These are phyloP conservation scores for Oophaga sylvatica DNA, from an alignment of 2,797 vertebrate species.

Conservation along the genomic window DNA sequence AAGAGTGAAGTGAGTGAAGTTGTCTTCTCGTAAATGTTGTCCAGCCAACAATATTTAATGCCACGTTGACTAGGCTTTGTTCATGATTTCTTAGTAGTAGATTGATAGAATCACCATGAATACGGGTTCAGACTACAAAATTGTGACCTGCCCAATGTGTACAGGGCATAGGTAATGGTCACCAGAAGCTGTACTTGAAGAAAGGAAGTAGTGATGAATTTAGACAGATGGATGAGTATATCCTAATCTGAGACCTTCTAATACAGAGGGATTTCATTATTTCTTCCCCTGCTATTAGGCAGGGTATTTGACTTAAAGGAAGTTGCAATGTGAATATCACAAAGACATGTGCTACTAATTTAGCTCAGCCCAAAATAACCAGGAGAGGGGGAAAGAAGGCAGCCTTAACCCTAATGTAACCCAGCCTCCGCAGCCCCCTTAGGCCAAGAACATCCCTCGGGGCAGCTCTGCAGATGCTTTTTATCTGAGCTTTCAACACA, in stretches of 20 bases:
- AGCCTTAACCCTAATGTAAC: constrained; percentile 61
- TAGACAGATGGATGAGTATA: constrained; percentile 39
- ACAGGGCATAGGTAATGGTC: constrained; percentile 8
- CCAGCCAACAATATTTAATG: not conserved
- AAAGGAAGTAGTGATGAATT: constrained; percentile 31
- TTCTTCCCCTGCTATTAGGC: constrained; percentile 54
- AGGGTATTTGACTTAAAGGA: constrained; percentile 72
- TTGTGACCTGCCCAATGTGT: not conserved
- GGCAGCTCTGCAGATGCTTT: constrained; percentile 65
- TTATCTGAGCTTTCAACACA: constrained; percentile 66
- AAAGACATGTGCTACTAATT: constrained; percentile 62
- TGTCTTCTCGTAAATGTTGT: not conserved
- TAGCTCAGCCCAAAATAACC: constrained; percentile 61
- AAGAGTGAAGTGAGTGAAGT: not conserved
- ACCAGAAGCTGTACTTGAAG: constrained; percentile 2
- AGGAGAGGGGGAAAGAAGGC: constrained; percentile 47
- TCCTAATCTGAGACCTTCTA: constrained; percentile 39
- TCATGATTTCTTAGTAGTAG: not conserved
- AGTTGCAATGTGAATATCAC: constrained; percentile 77
- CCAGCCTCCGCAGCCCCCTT: constrained; percentile 50
- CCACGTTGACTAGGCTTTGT: not conserved
- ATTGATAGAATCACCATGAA: not conserved
- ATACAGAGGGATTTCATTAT: constrained; percentile 58
- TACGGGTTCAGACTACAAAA: not conserved
- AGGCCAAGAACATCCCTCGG: constrained; percentile 60